Percentiles rank a stretch among this genome's conserved stretches.
These are phyloP conservation scores for Ctenoplectra terminalis DNA, from an alignment of 1,140 invertebrate genomes.

Conservation along the genomic window DNA sequence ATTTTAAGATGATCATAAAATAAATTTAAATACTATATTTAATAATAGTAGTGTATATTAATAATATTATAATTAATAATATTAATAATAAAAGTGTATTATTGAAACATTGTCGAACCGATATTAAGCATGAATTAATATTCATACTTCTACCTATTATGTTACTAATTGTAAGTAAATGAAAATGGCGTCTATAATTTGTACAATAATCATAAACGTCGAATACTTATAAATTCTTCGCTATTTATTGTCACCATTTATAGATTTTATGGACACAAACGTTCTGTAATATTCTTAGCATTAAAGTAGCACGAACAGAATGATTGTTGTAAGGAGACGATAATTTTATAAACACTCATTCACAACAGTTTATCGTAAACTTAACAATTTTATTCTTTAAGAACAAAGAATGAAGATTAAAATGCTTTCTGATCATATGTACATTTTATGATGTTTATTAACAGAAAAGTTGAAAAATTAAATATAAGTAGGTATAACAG, in stretches of 20 bases:
- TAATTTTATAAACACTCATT: not conserved
- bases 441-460: too few species aligned
- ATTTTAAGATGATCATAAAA: too few species aligned
- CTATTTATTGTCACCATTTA: not conserved
- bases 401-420: too few species aligned
- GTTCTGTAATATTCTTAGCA: too few species aligned
- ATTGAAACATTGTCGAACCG: not conserved
- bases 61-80: too few species aligned
- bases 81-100: not conserved
- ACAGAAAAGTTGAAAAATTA: too few species aligned
- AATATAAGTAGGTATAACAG: too few species aligned
- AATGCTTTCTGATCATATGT: too few species aligned
- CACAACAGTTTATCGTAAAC: not conserved
- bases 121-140: slow-evolving; percentile 7
- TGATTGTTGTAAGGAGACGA: not conserved
- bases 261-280: not conserved
- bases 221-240: not conserved
- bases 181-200: slow-evolving; percentile 2
- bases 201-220: slow-evolving; percentile 1
- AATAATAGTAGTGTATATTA: too few species aligned
- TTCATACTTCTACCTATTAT: not conserved
- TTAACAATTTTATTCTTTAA: not conserved
- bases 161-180: not conserved
- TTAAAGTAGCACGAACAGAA: not conserved
- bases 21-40: not conserved